Evolutionary conservation across 2,888 invertebrate species (phyloP).

Genomic region (Helobdella robusta): DNA sequence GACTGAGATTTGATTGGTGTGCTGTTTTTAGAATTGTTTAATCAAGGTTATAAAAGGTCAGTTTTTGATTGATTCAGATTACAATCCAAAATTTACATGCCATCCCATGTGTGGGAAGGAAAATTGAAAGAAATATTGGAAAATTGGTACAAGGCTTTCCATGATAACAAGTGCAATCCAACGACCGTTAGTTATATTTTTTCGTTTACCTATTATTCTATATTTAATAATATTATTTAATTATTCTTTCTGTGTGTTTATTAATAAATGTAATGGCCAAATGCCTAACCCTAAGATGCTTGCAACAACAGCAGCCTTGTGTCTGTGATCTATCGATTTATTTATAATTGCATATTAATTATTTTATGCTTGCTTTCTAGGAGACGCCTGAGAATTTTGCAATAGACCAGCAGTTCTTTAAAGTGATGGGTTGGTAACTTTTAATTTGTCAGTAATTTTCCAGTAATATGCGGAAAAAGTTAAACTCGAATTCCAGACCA

Average conservation of each 20-base stretch:
- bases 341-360: no score
- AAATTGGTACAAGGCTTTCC: constrained; percentile 54
- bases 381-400: constrained; percentile 52
- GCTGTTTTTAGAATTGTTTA: no score
- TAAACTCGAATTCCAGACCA: no score
- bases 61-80: constrained; percentile 20
- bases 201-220: no score
- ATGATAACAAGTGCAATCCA: constrained; percentile 46
- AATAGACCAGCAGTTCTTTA: constrained; percentile 56
- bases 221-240: no score
- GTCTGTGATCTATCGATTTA: no score
- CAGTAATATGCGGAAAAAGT: neutral
- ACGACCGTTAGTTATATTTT: neutral
- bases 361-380: no score
- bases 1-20: no score
- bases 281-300: no score
- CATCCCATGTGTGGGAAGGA: constrained; percentile 56
- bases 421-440: constrained; percentile 50
- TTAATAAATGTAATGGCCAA: no score
- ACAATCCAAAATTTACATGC: constrained; percentile 53
- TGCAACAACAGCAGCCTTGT: no score
- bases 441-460: neutral
- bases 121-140: constrained; percentile 52
- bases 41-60: neutral
- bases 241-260: no score